These are phyloP conservation scores for Drosophila neonasuta DNA, from an alignment of 2,888 invertebrate genomes.

Conservation along the genomic window DNA sequence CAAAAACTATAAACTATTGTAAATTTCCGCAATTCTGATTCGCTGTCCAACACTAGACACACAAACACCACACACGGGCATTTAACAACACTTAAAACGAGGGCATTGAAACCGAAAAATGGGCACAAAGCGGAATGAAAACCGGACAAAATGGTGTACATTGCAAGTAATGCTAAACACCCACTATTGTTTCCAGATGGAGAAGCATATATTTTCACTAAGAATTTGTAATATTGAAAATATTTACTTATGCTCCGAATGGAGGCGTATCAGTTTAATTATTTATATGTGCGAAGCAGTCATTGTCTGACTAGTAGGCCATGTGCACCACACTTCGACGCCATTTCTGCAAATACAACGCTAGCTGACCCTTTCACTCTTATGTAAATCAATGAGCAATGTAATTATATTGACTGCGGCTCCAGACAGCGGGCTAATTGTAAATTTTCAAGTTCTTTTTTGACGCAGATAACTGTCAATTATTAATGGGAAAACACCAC, in stretches of 20 bases:
- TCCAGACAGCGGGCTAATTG: conserved; percentile 68
- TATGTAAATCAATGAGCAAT: conserved; percentile 55
- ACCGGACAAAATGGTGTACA: conserved; percentile 78
- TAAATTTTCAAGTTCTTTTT: conserved; percentile 63
- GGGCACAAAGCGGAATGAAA: conserved; percentile 62
- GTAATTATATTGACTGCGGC: conserved; percentile 66
- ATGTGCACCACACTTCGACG: conserved; percentile 76
- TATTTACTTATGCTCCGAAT: neutral
- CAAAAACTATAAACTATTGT: conserved; percentile 1
- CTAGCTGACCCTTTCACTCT: conserved; percentile 68
- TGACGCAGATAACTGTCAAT: conserved; percentile 21
- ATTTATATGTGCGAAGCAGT: conserved; percentile 34
- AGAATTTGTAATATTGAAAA: neutral
- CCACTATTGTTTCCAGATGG: conserved; percentile 20
- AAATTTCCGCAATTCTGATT: conserved; percentile 1
- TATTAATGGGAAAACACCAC: conserved; percentile 39
- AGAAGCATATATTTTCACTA: conserved; percentile 24
- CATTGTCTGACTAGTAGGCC: conserved; percentile 56
- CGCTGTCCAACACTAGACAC: conserved; percentile 39
- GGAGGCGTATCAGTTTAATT: conserved; percentile 18
- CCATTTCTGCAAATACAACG: conserved; percentile 68
- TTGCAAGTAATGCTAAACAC: conserved; percentile 26
- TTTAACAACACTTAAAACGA: conserved; percentile 59
- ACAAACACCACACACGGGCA: conserved; percentile 2
- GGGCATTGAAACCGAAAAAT: conserved; percentile 69